Conservation (phyloP, 2,888 invertebrate species). For the Holacanthella duospinosa region DNA sequence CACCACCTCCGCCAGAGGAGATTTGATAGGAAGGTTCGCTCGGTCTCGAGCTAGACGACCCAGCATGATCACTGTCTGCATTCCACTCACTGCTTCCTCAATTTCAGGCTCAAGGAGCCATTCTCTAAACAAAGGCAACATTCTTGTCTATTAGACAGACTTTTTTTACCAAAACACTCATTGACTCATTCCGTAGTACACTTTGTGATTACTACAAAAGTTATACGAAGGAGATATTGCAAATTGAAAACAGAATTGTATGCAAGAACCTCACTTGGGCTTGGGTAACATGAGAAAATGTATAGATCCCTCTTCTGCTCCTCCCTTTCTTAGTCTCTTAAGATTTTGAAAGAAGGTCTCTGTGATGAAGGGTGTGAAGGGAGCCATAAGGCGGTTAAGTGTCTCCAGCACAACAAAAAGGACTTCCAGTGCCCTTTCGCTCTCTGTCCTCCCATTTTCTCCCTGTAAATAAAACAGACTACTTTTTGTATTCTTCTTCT, state of each 20-base stretch:
- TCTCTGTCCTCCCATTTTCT: constrained; percentile 68
- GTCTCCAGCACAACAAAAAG: constrained; percentile 77
- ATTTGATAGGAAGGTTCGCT: constrained; percentile 73
- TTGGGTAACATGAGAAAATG: constrained; percentile 86
- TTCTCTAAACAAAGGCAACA: constrained; percentile 43
- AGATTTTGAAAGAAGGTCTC: constrained; percentile 84
- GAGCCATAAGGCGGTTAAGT: constrained; percentile 88
- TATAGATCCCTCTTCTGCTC: constrained; percentile 61
- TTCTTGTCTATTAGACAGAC: no score
- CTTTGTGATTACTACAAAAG: no score
- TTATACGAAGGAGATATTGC: no score
- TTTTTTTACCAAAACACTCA: no score
- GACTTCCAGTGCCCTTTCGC: constrained; percentile 72
- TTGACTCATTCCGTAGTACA: no score
- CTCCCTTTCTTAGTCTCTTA: constrained; percentile 41
- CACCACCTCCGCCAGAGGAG: constrained; percentile 91
- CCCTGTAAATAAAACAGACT: constrained; percentile 47
- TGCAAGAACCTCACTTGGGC: constrained; percentile 42
- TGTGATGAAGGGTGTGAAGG: constrained; percentile 92
- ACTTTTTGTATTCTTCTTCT: no score
- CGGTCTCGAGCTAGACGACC: constrained; percentile 86
- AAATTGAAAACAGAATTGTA: no score
- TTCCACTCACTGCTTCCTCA: constrained; percentile 76
- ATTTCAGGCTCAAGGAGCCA: constrained; percentile 69
- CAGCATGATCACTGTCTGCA: constrained; percentile 92